These are phyloP conservation scores for Morelia viridis DNA, from an alignment of 2,797 vertebrate species.

Conservation along the genomic window DNA sequence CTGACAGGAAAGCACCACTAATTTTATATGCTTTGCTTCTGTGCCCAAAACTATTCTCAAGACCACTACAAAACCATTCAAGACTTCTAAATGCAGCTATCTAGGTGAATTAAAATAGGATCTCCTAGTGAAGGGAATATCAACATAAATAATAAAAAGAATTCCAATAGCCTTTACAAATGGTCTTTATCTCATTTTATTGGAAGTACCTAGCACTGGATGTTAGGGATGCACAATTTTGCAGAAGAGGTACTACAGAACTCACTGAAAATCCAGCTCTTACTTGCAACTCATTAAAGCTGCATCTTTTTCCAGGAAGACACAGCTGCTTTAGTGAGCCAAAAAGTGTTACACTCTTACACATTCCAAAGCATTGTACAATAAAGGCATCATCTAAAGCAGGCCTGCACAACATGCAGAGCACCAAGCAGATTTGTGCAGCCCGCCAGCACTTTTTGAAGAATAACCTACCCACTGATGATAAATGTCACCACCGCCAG, in stretches of 20 bases:
- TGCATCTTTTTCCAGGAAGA: not conserved
- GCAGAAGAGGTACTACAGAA: not conserved
- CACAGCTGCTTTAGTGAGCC: not conserved
- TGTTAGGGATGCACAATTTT: not conserved
- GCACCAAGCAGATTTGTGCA: not conserved
- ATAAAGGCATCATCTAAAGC: not conserved
- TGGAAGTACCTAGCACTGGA: not conserved
- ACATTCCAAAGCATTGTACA: not conserved
- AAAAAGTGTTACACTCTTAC: not conserved
- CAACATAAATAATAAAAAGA: not conserved
- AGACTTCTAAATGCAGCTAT: accelerated
- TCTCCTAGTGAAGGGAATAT: not conserved
- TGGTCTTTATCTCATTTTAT: not conserved
- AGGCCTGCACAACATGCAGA: not conserved
- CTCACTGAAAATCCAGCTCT: not conserved
- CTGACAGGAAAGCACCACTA: not conserved
- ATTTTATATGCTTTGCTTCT: not conserved
- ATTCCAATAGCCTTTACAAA: not conserved
- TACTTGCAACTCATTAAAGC: not conserved
- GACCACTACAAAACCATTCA: not conserved
- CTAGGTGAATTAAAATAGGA: not conserved
- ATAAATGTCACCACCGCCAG: not conserved
- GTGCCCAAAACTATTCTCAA: not conserved
- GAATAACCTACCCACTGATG: not conserved
- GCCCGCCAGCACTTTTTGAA: not conserved